Evolutionary conservation across 2,888 invertebrate genomes (phyloP).

Genomic region (Chydorus sphaericus): DNA sequence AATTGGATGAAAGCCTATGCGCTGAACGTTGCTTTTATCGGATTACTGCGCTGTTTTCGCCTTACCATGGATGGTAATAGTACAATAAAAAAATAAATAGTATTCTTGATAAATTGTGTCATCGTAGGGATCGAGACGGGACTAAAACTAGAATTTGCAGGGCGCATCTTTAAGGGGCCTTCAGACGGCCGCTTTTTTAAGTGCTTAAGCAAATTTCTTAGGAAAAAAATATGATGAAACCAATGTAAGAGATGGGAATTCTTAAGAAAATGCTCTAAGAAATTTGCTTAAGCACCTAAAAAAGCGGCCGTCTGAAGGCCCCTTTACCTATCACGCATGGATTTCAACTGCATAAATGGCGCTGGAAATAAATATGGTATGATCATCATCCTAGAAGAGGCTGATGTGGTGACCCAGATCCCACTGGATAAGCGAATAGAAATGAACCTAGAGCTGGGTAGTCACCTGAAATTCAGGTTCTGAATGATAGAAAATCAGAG

Average conservation of each 20-base stretch:
- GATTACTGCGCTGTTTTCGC: constrained; percentile 5
- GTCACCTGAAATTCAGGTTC: too few relatives aligned
- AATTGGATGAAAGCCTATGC: not conserved
- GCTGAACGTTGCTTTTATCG: not conserved
- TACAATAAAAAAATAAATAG: not conserved
- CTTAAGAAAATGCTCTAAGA: too few relatives aligned
- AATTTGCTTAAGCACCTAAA: too few relatives aligned
- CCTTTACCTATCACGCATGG: constrained; percentile 8
- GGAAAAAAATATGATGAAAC: too few relatives aligned
- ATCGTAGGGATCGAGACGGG: not conserved
- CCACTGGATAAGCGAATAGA: not conserved
- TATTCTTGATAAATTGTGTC: not conserved
- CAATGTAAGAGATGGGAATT: too few relatives aligned
- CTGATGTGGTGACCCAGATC: constrained; percentile 5
- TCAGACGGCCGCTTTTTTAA: too few relatives aligned
- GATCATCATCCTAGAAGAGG: not conserved
- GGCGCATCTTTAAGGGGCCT: too few relatives aligned
- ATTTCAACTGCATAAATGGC: constrained; percentile 3
- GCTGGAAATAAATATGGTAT: not conserved
- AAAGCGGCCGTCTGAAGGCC: too few relatives aligned
- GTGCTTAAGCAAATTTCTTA: too few relatives aligned
- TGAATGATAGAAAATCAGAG: too few relatives aligned
- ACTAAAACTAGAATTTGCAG: not conserved
- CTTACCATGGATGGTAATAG: constrained; percentile 1
- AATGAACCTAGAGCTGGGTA: not conserved